Percentiles rank a stretch among this genome's conserved stretches.
Evolutionary conservation across 2,113 vertebrate species (phyloP).

Genomic region (Hydrolagus affinis): DNA sequence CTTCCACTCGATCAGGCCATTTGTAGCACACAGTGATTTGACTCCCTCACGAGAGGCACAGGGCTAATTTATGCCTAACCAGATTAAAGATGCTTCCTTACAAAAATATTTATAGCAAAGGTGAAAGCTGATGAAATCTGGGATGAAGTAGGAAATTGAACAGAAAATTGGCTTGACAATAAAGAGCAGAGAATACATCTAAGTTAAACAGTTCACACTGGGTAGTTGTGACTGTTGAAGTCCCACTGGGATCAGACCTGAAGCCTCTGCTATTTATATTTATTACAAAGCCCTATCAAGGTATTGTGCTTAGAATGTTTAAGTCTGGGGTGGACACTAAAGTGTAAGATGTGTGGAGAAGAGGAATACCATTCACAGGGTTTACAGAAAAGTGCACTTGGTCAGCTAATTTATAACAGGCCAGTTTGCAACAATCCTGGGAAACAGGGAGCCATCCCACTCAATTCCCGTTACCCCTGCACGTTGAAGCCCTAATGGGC

Average conservation of each 20-base stretch:
- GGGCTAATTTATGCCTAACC: not conserved
- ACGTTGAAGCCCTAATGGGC: no score
- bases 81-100: conserved; percentile 23
- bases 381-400: no score
- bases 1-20: not conserved
- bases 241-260: conserved; percentile 16
- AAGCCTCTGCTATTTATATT: conserved; percentile 30
- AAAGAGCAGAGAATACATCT: conserved; percentile 21
- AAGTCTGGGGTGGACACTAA: conserved; percentile 14
- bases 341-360: not conserved
- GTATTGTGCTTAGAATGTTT: conserved; percentile 17
- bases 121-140: conserved; percentile 27
- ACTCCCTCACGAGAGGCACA: not conserved
- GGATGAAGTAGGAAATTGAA: conserved; percentile 28
- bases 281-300: conserved; percentile 23
- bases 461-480: no score
- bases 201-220: conserved; percentile 9
- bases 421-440: no score
- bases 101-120: conserved; percentile 29
- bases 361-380: not conserved
- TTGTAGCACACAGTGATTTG: not conserved
- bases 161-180: conserved; percentile 29
- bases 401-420: no score
- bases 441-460: no score
- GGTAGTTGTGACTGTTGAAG: not conserved